Evolutionary conservation across 2,113 vertebrate species (phyloP).

Genomic region (Cromileptes altivelis): DNA sequence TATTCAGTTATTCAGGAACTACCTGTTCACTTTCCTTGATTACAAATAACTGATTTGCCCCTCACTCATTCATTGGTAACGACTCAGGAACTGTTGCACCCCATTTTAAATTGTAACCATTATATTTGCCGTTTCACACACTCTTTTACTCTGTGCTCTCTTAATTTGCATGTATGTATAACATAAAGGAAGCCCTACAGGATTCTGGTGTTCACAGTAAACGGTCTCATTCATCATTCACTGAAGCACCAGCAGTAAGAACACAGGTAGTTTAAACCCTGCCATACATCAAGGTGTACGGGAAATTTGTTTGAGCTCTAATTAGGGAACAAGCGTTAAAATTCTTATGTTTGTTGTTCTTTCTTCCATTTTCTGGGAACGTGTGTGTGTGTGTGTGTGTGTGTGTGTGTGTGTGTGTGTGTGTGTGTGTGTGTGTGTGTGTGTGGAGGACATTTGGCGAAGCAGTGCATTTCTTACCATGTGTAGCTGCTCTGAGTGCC

Average conservation of each 20-base stretch:
- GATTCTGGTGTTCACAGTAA: not conserved
- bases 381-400: constrained; percentile 33
- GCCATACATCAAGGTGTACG: not conserved
- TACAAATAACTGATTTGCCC: no score
- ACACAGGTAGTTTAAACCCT: not conserved
- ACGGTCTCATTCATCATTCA: not conserved
- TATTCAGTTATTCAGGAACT: not conserved
- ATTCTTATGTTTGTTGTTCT: constrained; percentile 30
- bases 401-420: constrained; percentile 34
- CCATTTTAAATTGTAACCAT: not conserved
- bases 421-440: constrained; percentile 31
- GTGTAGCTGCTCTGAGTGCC: constrained; percentile 77
- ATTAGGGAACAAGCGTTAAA: not conserved
- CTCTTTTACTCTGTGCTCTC: not conserved
- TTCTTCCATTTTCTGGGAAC: constrained; percentile 39
- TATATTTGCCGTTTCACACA: not conserved
- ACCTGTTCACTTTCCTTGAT: not conserved
- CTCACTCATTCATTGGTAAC: not conserved
- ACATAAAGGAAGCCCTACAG: not conserved
- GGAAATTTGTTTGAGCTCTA: not conserved
- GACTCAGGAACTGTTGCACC: not conserved
- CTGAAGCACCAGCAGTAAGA: not conserved
- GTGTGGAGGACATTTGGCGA: constrained; percentile 68
- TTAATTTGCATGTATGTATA: not conserved
- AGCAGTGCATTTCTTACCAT: constrained; percentile 75